Conservation (phyloP, 2,113 vertebrate species). For the Otus sunia region DNA sequence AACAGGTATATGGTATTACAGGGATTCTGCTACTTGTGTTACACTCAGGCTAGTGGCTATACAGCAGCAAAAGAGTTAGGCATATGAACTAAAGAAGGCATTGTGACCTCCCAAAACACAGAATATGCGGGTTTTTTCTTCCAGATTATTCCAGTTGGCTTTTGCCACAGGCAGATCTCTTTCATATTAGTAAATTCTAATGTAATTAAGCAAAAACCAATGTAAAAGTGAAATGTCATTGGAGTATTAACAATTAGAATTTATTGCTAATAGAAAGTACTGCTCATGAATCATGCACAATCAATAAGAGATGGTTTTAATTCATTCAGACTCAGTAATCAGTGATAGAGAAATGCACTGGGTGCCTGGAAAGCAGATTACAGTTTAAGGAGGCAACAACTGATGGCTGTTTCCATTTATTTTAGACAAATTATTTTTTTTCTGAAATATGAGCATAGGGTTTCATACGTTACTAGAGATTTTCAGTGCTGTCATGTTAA, state of each 20-base stretch:
- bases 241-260: neutral
- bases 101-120: neutral
- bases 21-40: neutral
- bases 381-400: neutral
- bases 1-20: neutral
- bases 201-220: slow-evolving; percentile 31
- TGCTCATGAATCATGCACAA: neutral
- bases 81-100: neutral
- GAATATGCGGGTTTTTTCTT: neutral
- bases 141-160: neutral
- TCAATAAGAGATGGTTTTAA: neutral
- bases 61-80: neutral
- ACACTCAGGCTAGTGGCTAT: neutral
- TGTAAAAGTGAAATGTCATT: slow-evolving; percentile 24
- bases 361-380: neutral
- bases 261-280: neutral
- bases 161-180: neutral
- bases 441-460: neutral
- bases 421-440: neutral
- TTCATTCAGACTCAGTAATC: neutral
- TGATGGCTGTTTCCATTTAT: neutral
- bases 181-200: neutral
- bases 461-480: neutral
- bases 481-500: neutral
- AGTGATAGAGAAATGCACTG: neutral